Base-by-base conservation (phyloP, 2,888 invertebrate genomes). In the Blastobasis adustella region DNA sequence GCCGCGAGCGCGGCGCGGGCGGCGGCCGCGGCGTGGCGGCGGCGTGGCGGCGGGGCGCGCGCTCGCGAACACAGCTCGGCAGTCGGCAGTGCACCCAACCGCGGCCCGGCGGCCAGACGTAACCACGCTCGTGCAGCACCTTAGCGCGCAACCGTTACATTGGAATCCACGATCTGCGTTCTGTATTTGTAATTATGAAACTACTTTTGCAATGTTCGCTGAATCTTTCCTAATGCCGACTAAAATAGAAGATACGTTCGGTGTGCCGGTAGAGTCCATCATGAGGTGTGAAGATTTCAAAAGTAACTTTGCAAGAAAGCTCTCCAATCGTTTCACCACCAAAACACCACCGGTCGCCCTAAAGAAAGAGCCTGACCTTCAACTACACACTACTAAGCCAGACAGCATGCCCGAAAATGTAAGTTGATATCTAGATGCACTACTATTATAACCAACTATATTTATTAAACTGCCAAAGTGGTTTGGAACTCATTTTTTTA, bases 211-310 rank as follows among this genome's bases (percentile, higher is more conserved):
- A 58, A 82, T 82, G 82, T 73, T 75, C 57, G 77, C 77, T 65
- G 71, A 73, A 60, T 61, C 69, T 46, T 57, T 65, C 57, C 69
- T 8, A 41, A 10, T 42, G 7, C 63, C 63, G 45, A 67, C 59
- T 48, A 65, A 65, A 47, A 59, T 66, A 57, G 79, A 73, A 53
- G 79, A 79, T 49, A 83, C 78, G 66, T 86, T 85, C 58, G 76
- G 74, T 56, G 76, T 70, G 59, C 82, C 88, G 47, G 85, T 87
- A 49, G 87, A 88, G 70, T 81, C 85, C 10, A 84, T 88, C 56
- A 88, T 88, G 87, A 75, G 77, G 62, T 86, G 85, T 65, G 85
- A 86, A 58, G 84, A 88, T 63, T 88, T 88, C 60, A 88, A 88
- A 58, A 88, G 87, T 58, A 87, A 86, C 66, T 88, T 88, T 57